Conservation (phyloP, 2,113 vertebrate genomes). For the Siniperca chuatsi region DNA sequence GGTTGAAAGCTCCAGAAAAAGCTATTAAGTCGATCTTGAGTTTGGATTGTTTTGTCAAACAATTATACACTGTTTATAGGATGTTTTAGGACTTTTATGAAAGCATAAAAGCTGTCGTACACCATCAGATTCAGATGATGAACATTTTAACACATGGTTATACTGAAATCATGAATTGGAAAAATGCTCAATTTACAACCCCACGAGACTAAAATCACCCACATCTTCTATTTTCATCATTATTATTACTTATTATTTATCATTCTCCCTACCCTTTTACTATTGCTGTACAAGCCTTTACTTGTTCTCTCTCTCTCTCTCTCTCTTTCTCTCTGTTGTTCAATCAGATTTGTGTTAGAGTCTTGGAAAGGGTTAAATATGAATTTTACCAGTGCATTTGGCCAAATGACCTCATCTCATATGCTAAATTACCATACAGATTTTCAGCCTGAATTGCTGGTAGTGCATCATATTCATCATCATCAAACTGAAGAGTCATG, state of each 20-base stretch:
- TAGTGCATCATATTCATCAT: conserved; percentile 55
- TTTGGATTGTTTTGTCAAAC: background rate
- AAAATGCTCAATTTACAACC: no score
- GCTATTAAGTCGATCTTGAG: background rate
- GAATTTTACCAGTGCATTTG: conserved; percentile 50
- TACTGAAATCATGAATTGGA: no score
- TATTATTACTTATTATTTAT: no score
- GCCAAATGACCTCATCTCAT: conserved; percentile 50
- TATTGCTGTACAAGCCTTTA: background rate
- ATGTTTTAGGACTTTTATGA: background rate
- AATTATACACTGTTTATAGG: background rate
- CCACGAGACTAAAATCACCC: no score
- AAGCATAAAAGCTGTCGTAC: background rate
- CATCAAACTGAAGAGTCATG: conserved; percentile 17
- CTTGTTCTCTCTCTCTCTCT: background rate
- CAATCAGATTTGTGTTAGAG: background rate
- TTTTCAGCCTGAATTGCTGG: conserved; percentile 34
- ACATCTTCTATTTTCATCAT: no score
- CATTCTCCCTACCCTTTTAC: background rate
- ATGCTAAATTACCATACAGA: conserved; percentile 48
- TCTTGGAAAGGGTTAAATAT: conserved; percentile 39
- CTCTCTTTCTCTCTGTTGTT: background rate
- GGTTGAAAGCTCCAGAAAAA: background rate
- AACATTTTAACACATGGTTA: no score
- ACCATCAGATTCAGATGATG: no score